Evolutionary conservation across 2,888 invertebrate genomes (phyloP).

Genomic region (Calameuta pallipes): DNA sequence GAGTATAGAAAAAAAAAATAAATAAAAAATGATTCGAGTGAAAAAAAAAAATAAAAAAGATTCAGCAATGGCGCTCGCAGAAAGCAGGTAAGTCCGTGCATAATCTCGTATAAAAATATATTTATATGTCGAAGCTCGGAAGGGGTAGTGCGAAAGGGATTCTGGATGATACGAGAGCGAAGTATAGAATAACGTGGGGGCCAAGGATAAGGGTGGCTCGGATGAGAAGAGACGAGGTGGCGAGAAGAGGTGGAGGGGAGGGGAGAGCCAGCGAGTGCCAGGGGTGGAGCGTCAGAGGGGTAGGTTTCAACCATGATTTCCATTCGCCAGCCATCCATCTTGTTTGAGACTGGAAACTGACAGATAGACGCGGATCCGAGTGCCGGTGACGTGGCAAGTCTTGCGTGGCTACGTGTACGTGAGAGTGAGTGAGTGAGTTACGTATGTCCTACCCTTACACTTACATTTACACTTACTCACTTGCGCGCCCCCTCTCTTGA

Average conservation of each 20-base stretch:
- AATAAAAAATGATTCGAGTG: not conserved
- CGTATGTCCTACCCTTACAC: conserved; percentile 14
- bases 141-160: conserved; percentile 27
- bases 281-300: conserved; percentile 36
- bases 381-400: conserved; percentile 66
- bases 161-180: conserved; percentile 40
- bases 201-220: conserved; percentile 41
- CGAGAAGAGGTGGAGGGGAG: not conserved
- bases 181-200: conserved; percentile 45
- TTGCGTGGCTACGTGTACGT: conserved; percentile 51
- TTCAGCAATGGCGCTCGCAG: not conserved
- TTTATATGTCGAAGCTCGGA: conserved; percentile 41
- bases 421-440: conserved; percentile 25
- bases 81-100: not conserved
- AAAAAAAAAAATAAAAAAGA: not conserved
- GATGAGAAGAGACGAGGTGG: conserved; percentile 35
- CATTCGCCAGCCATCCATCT: conserved; percentile 75
- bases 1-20: not conserved
- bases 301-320: conserved; percentile 70
- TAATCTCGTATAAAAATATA: conserved; percentile 23
- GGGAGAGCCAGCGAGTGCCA: conserved; percentile 26
- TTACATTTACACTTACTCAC: not conserved
- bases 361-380: conserved; percentile 67
- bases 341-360: conserved; percentile 70
- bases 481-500: not conserved